Conservation (phyloP, 1,140 invertebrate genomes). For the Zophobas morio region DNA sequence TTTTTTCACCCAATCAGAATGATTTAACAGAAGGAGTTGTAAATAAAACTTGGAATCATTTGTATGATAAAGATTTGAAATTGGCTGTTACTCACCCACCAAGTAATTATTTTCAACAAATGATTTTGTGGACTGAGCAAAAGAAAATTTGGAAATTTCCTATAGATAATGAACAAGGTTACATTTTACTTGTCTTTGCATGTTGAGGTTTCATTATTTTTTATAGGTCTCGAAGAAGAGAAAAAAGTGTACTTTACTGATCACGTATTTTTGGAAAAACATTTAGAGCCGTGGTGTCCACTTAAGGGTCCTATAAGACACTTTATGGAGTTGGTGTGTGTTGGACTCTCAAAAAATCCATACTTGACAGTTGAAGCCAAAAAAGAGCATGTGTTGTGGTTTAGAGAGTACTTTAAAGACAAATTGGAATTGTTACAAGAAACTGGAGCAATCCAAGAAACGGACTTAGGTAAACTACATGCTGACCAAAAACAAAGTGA, state of each 20-base stretch:
- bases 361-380: slow-evolving; percentile 92
- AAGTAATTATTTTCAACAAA: slow-evolving; percentile 92
- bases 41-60: slow-evolving; percentile 78
- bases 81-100: slow-evolving; percentile 79
- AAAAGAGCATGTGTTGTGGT: slow-evolving; percentile 93
- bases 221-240: slow-evolving; percentile 85
- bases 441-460: slow-evolving; percentile 69
- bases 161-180: slow-evolving; percentile 97
- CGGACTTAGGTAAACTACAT: slow-evolving; percentile 1
- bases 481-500: slow-evolving; percentile 4
- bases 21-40: slow-evolving; percentile 66
- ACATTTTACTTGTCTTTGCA: slow-evolving; percentile 45
- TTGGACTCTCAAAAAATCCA: slow-evolving; percentile 95
- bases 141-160: slow-evolving; percentile 98
- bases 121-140: slow-evolving; percentile 94
- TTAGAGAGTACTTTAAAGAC: slow-evolving; percentile 88
- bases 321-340: slow-evolving; percentile 97
- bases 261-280: slow-evolving; percentile 92
- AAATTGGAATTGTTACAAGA: slow-evolving; percentile 84
- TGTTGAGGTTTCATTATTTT: slow-evolving; percentile 44
- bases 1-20: slow-evolving; percentile 69
- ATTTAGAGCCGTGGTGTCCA: slow-evolving; percentile 92
- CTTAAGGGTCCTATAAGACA: slow-evolving; percentile 89
- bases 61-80: slow-evolving; percentile 78
- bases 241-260: slow-evolving; percentile 87